phyloP scores from a whole-genome alignment of 1,140 invertebrate species.

The Drosophila takahashii region DNA sequence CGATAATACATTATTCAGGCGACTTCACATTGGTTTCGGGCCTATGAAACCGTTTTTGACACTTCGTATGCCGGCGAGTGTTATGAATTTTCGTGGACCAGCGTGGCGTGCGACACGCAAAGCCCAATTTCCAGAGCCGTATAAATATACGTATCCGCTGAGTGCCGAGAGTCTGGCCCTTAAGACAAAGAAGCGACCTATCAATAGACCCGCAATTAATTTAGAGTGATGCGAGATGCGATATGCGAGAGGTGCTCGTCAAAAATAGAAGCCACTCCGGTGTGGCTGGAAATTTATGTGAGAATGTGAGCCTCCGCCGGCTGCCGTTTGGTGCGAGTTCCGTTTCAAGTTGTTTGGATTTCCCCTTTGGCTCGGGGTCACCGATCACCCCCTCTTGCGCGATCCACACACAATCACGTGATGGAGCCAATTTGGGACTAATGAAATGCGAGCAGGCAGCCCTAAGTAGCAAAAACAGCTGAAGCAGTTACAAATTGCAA shows the following conservation, averaged over 20 bases:
- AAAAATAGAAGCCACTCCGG: constrained; percentile 25
- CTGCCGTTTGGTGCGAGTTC: constrained; percentile 75
- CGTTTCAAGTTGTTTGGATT: constrained; percentile 44
- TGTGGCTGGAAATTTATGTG: constrained; percentile 60
- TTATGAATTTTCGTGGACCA: constrained; percentile 50
- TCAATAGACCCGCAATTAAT: constrained; percentile 76
- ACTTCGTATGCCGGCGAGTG: constrained; percentile 41
- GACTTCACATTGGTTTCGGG: constrained; percentile 32
- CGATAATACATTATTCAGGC: constrained; percentile 67
- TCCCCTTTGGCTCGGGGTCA: constrained; percentile 17
- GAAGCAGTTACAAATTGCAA: constrained; percentile 68
- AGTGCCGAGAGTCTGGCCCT: constrained; percentile 13
- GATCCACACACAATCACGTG: constrained; percentile 45
- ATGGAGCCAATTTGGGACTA: constrained; percentile 64
- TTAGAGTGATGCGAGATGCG: constrained; percentile 40
- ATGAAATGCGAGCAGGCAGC: constrained; percentile 57
- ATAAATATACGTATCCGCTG: constrained; percentile 59
- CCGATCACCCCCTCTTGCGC: neutral
- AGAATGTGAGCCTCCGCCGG: constrained; percentile 44
- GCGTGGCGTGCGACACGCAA: constrained; percentile 69
- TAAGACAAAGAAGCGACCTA: constrained; percentile 56
- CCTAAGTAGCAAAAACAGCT: constrained; percentile 15
- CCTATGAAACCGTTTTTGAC: constrained; percentile 67
- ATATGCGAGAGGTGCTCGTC: constrained; percentile 19
- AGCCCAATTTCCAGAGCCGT: constrained; percentile 63